Percentiles rank a stretch among this genome's conserved stretches.
phyloP scores from a whole-genome alignment of 1,140 invertebrate species.

The Calephelis nemesis region DNA sequence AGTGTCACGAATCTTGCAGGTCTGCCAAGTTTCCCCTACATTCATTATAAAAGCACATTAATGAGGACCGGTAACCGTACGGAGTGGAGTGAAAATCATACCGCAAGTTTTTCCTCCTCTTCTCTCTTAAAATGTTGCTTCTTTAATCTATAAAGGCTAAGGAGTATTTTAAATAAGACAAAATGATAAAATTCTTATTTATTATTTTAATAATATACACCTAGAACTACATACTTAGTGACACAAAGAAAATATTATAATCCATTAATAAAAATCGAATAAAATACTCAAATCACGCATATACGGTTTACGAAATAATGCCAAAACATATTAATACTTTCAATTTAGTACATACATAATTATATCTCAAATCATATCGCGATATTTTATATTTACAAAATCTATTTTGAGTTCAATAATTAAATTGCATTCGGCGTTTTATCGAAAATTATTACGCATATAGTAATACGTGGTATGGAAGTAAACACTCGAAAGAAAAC shows the following conservation, averaged over 20 bases:
- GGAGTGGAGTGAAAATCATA: too few species aligned
- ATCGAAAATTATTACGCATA: constrained; percentile 4
- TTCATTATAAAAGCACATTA: too few species aligned
- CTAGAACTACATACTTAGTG: constrained; percentile 59
- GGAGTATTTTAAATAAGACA: constrained; percentile 2
- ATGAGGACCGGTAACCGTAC: too few species aligned
- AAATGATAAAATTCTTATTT: constrained; percentile 48
- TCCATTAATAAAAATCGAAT: constrained; percentile 44
- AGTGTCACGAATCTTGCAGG: too few species aligned
- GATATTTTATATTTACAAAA: constrained; percentile 4
- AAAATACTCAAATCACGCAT: constrained; percentile 44
- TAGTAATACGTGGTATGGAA: constrained; percentile 4
- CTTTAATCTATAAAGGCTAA: background rate
- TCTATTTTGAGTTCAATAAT: background rate
- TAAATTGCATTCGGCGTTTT: constrained; percentile 5
- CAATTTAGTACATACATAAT: constrained; percentile 16
- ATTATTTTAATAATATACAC: constrained; percentile 66
- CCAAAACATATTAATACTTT: constrained; percentile 38
- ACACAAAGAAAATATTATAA: constrained; percentile 54
- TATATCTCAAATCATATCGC: background rate
- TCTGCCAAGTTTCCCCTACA: too few species aligned
- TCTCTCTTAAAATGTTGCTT: too few species aligned
- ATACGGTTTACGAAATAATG: constrained; percentile 34
- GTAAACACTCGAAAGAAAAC: constrained; percentile 1
- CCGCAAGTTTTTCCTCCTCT: too few species aligned